phyloP scores from a whole-genome alignment of 1,140 invertebrate genomes.

The Choristoneura fumiferana region DNA sequence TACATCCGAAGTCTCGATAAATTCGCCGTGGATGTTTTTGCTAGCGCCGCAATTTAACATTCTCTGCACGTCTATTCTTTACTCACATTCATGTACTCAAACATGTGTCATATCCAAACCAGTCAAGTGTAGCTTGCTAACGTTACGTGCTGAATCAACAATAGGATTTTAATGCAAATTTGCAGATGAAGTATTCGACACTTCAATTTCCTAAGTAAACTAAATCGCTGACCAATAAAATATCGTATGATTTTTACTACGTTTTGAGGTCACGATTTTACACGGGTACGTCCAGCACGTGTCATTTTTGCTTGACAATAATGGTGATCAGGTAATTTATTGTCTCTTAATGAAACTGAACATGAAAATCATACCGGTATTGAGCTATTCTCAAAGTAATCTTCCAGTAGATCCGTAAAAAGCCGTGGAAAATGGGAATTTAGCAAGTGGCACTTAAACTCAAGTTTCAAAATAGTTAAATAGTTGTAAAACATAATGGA shows the following conservation, averaged over 20 bases:
- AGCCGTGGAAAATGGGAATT: neutral
- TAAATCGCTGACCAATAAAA: constrained; percentile 41
- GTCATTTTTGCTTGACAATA: constrained; percentile 15
- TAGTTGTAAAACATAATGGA: constrained; percentile 26
- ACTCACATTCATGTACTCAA: constrained; percentile 33
- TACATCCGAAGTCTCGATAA: constrained; percentile 7
- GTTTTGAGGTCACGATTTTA: constrained; percentile 50
- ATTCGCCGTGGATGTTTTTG: constrained; percentile 5
- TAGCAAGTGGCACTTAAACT: constrained; percentile 3
- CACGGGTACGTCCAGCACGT: constrained; percentile 28
- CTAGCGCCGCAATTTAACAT: constrained; percentile 30
- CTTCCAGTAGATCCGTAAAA: too few species aligned
- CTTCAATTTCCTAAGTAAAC: constrained; percentile 25
- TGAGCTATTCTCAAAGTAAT: too few species aligned
- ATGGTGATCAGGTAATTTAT: too few species aligned
- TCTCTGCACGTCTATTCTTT: constrained; percentile 30
- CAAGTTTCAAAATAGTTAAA: constrained; percentile 24
- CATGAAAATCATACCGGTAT: too few species aligned
- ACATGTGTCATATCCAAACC: constrained; percentile 70
- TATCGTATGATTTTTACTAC: constrained; percentile 31
- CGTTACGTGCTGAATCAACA: constrained; percentile 53
- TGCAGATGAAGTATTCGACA: constrained; percentile 43
- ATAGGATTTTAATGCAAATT: constrained; percentile 62
- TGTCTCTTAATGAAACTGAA: too few species aligned
- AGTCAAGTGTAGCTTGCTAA: constrained; percentile 32